phyloP scores from a whole-genome alignment of 2,888 invertebrate genomes.

The Yponomeuta malinellus region DNA sequence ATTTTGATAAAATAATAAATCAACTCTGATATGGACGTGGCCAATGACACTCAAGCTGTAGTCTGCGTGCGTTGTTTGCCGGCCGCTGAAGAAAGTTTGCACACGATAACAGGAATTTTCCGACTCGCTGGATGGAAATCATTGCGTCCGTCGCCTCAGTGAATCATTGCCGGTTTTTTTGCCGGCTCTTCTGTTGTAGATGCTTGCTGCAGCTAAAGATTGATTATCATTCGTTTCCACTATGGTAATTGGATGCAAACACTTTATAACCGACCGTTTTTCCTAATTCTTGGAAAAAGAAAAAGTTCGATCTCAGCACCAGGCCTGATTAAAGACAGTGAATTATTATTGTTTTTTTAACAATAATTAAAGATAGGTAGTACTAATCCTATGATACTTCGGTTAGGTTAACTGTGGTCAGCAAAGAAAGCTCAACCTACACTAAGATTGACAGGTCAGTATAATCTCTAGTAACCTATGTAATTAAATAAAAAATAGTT shows the following conservation, averaged over 20 bases:
- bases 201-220: background rate
- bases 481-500: too few species aligned
- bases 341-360: too few species aligned
- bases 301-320: background rate
- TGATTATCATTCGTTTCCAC: background rate
- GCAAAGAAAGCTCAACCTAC: too few species aligned
- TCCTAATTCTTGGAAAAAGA: background rate
- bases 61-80: conserved; percentile 41
- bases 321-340: too few species aligned
- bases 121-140: conserved; percentile 67
- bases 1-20: background rate
- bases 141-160: conserved; percentile 58
- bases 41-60: background rate
- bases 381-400: too few species aligned
- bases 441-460: too few species aligned
- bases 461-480: too few species aligned
- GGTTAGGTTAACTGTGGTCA: too few species aligned
- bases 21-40: background rate
- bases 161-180: conserved; percentile 67
- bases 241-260: background rate
- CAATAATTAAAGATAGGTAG: too few species aligned
- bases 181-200: conserved; percentile 37
- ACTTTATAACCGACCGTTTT: background rate
- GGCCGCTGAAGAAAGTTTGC: conserved; percentile 61
- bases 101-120: conserved; percentile 71